Evolutionary conservation across 2,113 vertebrate species (phyloP), one percentile per base, ranked within the genome.

Genomic region (Typhlomys cinereus): DNA sequence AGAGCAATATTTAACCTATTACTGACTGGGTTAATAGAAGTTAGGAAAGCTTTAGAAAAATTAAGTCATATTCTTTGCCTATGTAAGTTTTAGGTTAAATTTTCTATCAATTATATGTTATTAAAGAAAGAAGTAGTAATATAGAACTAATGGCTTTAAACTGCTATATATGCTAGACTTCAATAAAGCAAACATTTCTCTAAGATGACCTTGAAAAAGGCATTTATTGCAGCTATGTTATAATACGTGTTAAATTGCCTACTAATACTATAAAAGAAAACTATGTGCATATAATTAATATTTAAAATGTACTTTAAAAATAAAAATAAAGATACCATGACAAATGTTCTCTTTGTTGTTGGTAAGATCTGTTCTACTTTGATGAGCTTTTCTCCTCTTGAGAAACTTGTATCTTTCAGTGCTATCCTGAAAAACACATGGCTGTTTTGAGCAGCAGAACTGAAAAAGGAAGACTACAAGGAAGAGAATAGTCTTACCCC

Each of bases 251-350:
- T 34, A 93, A 88, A 34, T 36, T 20, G 59, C 66, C 61, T 23
- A 34, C n/a, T n/a, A n/a, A n/a, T n/a, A n/a, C 39, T 52, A 12
- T 14, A 62, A 70, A 85, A 46, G 34, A 81, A 91, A 88, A 85
- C 48, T 39, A 85, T 50, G 69, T 14, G 70, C 1, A 76, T 59
- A 54, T 54, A 67, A 73, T 21, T 79, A 27, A 20, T 69, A 88
- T 13, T 69, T 91, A 82, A 94, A n/a, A 96, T 44, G 4, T 50
- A 52, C 62, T 73, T 87, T 52, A 89, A 85, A 94, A 82, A 44
- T 67, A 83, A 61, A 7, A 84, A 79, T 92, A 52, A 85, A 89
- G 54, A 89, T 23, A 80, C 62, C 59, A 46, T 36, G 6, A 83
- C 20, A n/a, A 73, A 79, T n/a, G 52, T 95, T 67, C 4, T 54